Conservation (phyloP, 2,797 vertebrate genomes). For the Poeciliopsis gracilis region DNA sequence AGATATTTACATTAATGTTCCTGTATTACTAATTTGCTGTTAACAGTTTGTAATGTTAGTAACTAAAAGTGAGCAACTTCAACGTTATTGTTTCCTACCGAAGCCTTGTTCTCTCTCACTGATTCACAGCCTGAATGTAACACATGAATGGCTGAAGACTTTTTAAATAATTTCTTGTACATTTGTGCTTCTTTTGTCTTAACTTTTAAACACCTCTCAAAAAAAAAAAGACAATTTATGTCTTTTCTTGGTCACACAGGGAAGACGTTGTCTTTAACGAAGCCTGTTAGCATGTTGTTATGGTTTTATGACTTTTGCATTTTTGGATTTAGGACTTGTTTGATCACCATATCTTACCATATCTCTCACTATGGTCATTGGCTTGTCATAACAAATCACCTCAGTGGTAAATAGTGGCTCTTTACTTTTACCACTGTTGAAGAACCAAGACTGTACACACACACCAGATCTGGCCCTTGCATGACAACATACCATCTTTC, state of each 20-base stretch:
- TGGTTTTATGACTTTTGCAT: not conserved
- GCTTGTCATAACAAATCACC: not conserved
- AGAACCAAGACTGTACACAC: not conserved
- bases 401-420: not conserved
- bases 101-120: not conserved
- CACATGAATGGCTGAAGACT: not conserved
- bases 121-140: not conserved
- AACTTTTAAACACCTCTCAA: not conserved
- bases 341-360: not conserved
- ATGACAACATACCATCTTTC: not conserved
- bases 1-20: not conserved
- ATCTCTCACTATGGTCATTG: not conserved
- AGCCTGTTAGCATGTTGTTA: not conserved
- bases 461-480: not conserved
- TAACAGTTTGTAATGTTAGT: not conserved
- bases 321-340: not conserved
- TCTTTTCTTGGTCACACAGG: not conserved
- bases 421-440: not conserved
- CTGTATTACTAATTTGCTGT: not conserved
- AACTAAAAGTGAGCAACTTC: not conserved
- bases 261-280: not conserved
- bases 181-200: not conserved
- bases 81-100: not conserved
- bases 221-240: not conserved
- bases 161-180: not conserved